These are phyloP conservation scores for Seriola quinqueradiata DNA, from an alignment of 2,113 vertebrate species.

Conservation along the genomic window DNA sequence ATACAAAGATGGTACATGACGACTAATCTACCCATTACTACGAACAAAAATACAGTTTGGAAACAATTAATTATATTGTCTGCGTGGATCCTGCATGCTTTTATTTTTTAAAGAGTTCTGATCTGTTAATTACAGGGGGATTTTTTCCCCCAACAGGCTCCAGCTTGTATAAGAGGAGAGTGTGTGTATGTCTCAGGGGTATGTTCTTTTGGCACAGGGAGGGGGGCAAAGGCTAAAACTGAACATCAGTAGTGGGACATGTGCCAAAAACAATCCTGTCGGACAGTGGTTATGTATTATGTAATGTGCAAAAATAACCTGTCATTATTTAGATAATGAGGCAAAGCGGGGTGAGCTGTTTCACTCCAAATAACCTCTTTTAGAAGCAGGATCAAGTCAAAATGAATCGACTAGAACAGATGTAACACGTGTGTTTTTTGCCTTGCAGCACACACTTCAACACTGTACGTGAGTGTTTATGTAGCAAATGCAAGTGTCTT, in stretches of 20 bases:
- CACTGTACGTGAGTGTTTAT: neutral
- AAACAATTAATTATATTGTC: slow-evolving; percentile 58
- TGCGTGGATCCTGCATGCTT: slow-evolving; percentile 31
- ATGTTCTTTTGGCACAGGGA: slow-evolving; percentile 43
- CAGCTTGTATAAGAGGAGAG: slow-evolving; percentile 48
- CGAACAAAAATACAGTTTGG: slow-evolving; percentile 44
- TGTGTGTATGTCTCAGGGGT: slow-evolving; percentile 43
- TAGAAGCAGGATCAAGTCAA: neutral
- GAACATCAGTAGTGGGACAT: slow-evolving; percentile 69
- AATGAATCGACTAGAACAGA: neutral
- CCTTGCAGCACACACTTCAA: neutral
- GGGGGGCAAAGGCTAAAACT: slow-evolving; percentile 65
- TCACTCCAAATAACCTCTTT: slow-evolving; percentile 4
- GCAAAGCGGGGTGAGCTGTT: slow-evolving; percentile 13
- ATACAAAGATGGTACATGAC: slow-evolving; percentile 7
- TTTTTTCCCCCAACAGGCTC: slow-evolving; percentile 48
- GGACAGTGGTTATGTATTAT: slow-evolving; percentile 52
- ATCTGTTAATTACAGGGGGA: slow-evolving; percentile 68
- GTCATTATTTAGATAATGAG: slow-evolving; percentile 38
- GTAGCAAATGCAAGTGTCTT: neutral
- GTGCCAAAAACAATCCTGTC: slow-evolving; percentile 57
- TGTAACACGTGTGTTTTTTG: neutral
- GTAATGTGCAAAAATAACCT: slow-evolving; percentile 53
- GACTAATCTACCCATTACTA: neutral
- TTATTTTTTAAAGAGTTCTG: slow-evolving; percentile 24